These are phyloP conservation scores for Drosophila seguyi DNA, from an alignment of 1,140 invertebrate genomes.

Conservation along the genomic window DNA sequence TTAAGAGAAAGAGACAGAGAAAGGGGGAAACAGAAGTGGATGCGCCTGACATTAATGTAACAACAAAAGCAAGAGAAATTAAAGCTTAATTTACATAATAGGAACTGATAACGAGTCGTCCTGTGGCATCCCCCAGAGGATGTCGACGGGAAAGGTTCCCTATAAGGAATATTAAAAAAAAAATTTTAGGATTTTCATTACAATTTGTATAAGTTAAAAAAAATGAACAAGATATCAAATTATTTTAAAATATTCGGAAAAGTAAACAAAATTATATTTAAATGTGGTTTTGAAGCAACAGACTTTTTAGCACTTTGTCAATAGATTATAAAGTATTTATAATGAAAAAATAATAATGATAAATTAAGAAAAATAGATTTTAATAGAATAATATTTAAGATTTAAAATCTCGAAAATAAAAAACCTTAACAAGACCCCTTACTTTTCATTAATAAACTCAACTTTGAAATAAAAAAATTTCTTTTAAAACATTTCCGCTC, in stretches of 20 bases:
- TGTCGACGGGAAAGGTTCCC: background rate
- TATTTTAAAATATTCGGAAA: background rate
- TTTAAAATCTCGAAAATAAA: too few species aligned
- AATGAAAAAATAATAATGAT: background rate
- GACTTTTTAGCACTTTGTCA: background rate
- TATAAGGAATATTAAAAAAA: background rate
- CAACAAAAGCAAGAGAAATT: slow-evolving; percentile 37
- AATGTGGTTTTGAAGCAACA: background rate
- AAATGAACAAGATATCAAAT: background rate
- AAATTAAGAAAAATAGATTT: too few species aligned
- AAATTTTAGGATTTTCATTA: background rate
- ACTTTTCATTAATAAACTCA: background rate
- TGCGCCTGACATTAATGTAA: slow-evolving; percentile 31
- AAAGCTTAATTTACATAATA: slow-evolving; percentile 48
- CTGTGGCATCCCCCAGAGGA: background rate
- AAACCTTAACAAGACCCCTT: too few species aligned
- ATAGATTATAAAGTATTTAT: background rate
- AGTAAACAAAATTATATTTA: background rate
- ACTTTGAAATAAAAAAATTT: background rate
- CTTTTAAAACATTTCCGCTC: background rate
- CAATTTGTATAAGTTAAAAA: background rate
- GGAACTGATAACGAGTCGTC: slow-evolving; percentile 35
- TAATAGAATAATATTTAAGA: background rate
- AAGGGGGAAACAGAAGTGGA: background rate
- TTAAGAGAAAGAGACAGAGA: background rate